Percentiles rank a stretch among this genome's conserved stretches.
phyloP scores from a whole-genome alignment of 2,888 invertebrate genomes.

The Sturmia bella region DNA sequence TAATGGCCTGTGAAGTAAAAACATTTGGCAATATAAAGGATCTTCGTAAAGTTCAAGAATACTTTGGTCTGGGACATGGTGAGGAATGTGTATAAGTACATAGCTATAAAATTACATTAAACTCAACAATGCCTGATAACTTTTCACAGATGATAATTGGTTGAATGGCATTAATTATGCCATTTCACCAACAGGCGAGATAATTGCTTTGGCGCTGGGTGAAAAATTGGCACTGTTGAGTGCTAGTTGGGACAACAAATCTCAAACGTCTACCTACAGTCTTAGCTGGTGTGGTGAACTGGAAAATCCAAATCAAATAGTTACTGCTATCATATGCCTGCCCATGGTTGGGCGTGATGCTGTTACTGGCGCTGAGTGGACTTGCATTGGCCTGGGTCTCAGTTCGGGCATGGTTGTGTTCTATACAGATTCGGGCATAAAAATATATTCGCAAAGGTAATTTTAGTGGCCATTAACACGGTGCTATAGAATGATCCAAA shows the following conservation, averaged over 20 bases:
- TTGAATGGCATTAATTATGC: slow-evolving; percentile 86
- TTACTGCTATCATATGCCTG: slow-evolving; percentile 82
- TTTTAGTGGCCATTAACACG: background rate
- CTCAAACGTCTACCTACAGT: slow-evolving; percentile 82
- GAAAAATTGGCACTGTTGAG: slow-evolving; percentile 86
- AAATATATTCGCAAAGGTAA: slow-evolving; percentile 89
- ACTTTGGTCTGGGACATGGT: slow-evolving; percentile 84
- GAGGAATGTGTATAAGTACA: slow-evolving; percentile 43
- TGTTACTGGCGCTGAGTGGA: slow-evolving; percentile 92
- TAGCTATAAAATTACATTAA: too few species aligned
- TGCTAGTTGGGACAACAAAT: slow-evolving; percentile 84
- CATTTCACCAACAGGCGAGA: slow-evolving; percentile 88
- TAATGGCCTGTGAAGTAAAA: slow-evolving; percentile 85
- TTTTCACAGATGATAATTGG: slow-evolving; percentile 84
- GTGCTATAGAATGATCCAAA: too few species aligned
- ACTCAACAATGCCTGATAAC: background rate
- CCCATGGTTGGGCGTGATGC: slow-evolving; percentile 81
- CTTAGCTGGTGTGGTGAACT: slow-evolving; percentile 84
- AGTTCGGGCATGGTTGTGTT: slow-evolving; percentile 92
- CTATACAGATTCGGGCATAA: slow-evolving; percentile 93
- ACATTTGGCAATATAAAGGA: slow-evolving; percentile 85
- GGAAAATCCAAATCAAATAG: slow-evolving; percentile 83
- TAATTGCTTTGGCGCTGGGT: slow-evolving; percentile 86
- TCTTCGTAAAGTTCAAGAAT: slow-evolving; percentile 84
- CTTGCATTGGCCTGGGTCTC: slow-evolving; percentile 93